phyloP scores from a whole-genome alignment of 2,888 invertebrate genomes.

The Apamea epomidion region DNA sequence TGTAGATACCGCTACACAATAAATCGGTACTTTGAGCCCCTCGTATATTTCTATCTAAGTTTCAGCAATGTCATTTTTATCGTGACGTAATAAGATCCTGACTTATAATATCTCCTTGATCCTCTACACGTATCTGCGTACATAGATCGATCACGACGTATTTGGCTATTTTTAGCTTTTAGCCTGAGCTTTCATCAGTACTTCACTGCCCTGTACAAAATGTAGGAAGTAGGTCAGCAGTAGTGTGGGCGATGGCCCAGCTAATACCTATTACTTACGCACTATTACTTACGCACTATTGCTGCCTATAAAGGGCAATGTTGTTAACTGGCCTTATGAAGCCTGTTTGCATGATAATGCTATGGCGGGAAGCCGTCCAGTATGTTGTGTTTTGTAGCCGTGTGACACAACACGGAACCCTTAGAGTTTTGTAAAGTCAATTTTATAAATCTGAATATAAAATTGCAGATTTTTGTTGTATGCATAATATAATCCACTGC shows the following conservation, averaged over 20 bases:
- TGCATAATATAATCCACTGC: not conserved
- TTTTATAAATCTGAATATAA: not conserved
- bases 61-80: not conserved
- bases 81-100: slow-evolving; percentile 1
- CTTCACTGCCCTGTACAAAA: not conserved
- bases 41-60: not conserved
- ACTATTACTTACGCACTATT: slow-evolving; percentile 35
- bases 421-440: not conserved
- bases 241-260: slow-evolving; percentile 9
- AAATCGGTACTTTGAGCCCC: not conserved
- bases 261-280: slow-evolving; percentile 32
- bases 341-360: not conserved
- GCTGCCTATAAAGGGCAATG: slow-evolving; percentile 22
- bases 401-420: not conserved
- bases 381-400: not conserved
- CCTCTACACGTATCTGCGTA: not conserved
- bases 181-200: not conserved
- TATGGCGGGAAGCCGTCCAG: not conserved
- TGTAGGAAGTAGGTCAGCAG: slow-evolving; percentile 37
- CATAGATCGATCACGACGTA: not conserved
- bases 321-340: slow-evolving; percentile 4
- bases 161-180: not conserved
- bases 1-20: not conserved
- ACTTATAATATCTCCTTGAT: slow-evolving; percentile 1
- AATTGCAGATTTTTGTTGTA: not conserved